Conservation (phyloP, 64 coral and sea anemone genomes). For the Montipora capricornis region DNA sequence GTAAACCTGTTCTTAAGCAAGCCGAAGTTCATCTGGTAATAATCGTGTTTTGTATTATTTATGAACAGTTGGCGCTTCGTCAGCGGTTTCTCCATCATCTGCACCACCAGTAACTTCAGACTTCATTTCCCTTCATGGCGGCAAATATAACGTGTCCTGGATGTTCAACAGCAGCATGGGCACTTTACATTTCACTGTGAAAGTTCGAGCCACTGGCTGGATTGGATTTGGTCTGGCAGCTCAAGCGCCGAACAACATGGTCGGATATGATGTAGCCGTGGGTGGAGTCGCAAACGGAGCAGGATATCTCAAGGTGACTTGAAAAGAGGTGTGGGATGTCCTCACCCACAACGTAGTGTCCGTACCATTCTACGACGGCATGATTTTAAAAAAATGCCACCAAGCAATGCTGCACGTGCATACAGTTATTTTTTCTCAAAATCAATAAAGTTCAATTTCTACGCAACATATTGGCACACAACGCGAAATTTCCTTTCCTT, state of each 20-base stretch:
- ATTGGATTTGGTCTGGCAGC: neutral
- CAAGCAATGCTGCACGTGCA: too few species aligned
- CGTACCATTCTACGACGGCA: too few species aligned
- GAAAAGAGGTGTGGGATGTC: too few species aligned
- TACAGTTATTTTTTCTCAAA: too few species aligned
- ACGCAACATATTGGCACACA: too few species aligned
- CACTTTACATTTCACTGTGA: constrained; percentile 41
- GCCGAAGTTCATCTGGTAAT: neutral
- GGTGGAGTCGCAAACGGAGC: neutral
- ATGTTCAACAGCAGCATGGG: constrained; percentile 38
- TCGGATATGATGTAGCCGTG: neutral
- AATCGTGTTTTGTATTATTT: neutral
- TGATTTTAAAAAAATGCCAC: too few species aligned
- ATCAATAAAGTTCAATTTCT: too few species aligned
- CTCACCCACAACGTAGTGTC: too few species aligned
- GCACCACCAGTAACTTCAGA: neutral
- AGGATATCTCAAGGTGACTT: neutral
- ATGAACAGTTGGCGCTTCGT: neutral
- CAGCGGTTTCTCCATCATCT: neutral
- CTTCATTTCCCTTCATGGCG: neutral
- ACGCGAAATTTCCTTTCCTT: too few species aligned
- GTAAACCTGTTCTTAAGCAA: neutral
- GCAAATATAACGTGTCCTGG: constrained; percentile 36
- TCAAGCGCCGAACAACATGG: neutral
- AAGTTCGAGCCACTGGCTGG: constrained; percentile 35